Evolutionary conservation across 64 coral and sea anemone species (phyloP).

Genomic region (Anthopleura sola): DNA sequence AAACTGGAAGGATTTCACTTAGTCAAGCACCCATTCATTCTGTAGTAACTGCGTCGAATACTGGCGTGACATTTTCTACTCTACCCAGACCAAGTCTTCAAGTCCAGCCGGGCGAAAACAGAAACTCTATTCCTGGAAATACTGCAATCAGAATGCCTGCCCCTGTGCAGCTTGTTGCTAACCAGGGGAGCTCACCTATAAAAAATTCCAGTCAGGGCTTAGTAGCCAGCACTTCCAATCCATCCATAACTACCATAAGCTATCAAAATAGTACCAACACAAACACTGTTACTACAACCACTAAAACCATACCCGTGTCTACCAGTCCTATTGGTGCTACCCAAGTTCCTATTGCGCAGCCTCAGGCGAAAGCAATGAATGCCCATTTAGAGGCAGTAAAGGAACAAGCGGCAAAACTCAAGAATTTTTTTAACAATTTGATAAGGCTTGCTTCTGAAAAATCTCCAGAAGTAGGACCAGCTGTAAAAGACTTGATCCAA

Average conservation of each 20-base stretch:
- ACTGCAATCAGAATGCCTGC: slow-evolving; percentile 54
- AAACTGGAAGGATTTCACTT: slow-evolving; percentile 7
- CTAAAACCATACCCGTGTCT: neutral
- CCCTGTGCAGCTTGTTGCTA: slow-evolving; percentile 37
- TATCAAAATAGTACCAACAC: slow-evolving; percentile 8
- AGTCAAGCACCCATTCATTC: slow-evolving; percentile 27
- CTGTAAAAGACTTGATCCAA: slow-evolving; percentile 91
- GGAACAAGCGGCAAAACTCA: slow-evolving; percentile 81
- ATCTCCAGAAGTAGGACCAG: slow-evolving; percentile 83
- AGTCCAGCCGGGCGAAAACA: slow-evolving; percentile 43
- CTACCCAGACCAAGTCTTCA: slow-evolving; percentile 71
- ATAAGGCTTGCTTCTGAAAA: slow-evolving; percentile 90
- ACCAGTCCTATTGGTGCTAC: slow-evolving; percentile 29
- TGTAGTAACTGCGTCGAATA: slow-evolving; percentile 24
- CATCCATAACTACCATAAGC: slow-evolving; percentile 12
- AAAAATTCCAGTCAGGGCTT: slow-evolving; percentile 20
- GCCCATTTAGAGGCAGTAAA: slow-evolving; percentile 71
- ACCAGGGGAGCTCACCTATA: slow-evolving; percentile 18
- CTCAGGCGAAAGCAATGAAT: slow-evolving; percentile 50
- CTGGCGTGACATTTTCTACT: slow-evolving; percentile 35
- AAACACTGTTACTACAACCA: slow-evolving; percentile 8
- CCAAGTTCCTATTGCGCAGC: slow-evolving; percentile 30
- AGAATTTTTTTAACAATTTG: slow-evolving; percentile 86
- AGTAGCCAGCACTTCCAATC: slow-evolving; percentile 13
- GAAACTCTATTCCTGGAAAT: slow-evolving; percentile 40